A percentile compares a stretch with the other conserved stretches of the same genome.
Evolutionary conservation across 2,888 invertebrate species (phyloP).

Genomic region (Eristalinus sepulchralis): DNA sequence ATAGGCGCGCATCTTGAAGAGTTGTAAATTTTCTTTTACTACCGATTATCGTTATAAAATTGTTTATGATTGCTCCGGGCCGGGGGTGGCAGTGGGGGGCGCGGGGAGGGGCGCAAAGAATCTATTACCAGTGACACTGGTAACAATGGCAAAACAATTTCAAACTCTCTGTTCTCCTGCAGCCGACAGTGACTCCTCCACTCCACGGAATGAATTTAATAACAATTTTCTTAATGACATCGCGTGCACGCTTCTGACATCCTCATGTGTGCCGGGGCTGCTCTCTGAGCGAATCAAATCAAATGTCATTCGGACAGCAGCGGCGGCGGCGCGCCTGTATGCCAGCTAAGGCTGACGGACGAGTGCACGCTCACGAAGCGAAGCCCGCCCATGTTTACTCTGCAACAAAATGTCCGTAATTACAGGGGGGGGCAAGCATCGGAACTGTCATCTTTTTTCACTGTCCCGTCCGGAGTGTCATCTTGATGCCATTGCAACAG

Average conservation of each 20-base stretch:
- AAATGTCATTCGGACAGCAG: conserved; percentile 54
- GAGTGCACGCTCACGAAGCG: conserved; percentile 40
- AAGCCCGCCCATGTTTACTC: conserved; percentile 56
- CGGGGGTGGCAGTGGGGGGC: neutral
- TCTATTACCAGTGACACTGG: conserved; percentile 1
- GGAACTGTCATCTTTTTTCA: conserved; percentile 31
- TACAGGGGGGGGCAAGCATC: conserved; percentile 7
- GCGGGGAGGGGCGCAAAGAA: neutral
- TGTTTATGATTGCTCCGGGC: conserved; percentile 8
- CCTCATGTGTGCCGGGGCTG: conserved; percentile 1
- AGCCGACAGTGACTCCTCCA: neutral
- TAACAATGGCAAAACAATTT: conserved; percentile 22
- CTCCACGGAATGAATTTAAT: conserved; percentile 4
- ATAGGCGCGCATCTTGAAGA: conserved; percentile 6
- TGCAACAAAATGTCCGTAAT: conserved; percentile 57
- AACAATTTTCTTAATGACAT: conserved; percentile 36
- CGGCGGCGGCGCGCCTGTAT: neutral
- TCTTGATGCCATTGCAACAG: conserved; percentile 12
- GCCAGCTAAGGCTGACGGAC: conserved; percentile 7
- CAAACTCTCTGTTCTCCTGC: neutral
- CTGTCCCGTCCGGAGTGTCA: neutral
- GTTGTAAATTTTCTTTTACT: conserved; percentile 44
- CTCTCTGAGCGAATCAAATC: conserved; percentile 63
- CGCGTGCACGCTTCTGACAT: conserved; percentile 41
- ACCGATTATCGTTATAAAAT: conserved; percentile 42